A percentile compares a stretch with the other conserved stretches of the same genome.
phyloP scores from a whole-genome alignment of 2,113 vertebrate species.

The Gadus macrocephalus region DNA sequence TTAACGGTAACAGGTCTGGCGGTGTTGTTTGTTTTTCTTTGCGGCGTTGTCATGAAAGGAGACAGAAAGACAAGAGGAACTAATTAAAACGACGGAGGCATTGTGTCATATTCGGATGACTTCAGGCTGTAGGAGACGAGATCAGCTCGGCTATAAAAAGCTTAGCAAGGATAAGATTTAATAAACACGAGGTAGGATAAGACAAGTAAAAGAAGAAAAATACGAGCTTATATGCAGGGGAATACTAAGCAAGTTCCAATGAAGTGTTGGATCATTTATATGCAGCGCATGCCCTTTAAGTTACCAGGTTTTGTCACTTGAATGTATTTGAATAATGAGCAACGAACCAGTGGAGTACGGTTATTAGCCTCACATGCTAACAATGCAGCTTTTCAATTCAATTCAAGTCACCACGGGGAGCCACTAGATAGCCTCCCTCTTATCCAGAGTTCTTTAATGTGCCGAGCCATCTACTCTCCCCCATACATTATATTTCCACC shows the following conservation, averaged over 20 bases:
- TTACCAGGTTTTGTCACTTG: neutral
- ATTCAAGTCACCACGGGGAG: neutral
- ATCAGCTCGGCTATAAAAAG: neutral
- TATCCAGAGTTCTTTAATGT: no score
- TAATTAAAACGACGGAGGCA: neutral
- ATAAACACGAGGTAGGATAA: neutral
- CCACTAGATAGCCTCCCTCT: neutral
- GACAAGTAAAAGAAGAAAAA: no score
- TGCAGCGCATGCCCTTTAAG: neutral
- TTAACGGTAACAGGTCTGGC: no score
- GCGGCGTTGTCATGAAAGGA: neutral
- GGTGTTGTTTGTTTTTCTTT: neutral
- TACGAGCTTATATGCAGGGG: neutral
- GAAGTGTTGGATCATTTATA: neutral
- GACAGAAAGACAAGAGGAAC: neutral
- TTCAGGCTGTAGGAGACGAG: neutral
- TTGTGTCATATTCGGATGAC: neutral
- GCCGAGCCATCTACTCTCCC: no score
- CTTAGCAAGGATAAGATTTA: neutral
- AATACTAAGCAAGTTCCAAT: neutral
- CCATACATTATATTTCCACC: no score
- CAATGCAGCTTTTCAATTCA: neutral
- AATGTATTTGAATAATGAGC: neutral
- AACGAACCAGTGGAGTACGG: neutral
- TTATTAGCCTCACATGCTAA: slow-evolving; percentile 1